Evolutionary conservation across 2,797 vertebrate genomes (phyloP), one percentile per base, ranked within the genome.

Genomic region (Acipenser transmontanus): DNA sequence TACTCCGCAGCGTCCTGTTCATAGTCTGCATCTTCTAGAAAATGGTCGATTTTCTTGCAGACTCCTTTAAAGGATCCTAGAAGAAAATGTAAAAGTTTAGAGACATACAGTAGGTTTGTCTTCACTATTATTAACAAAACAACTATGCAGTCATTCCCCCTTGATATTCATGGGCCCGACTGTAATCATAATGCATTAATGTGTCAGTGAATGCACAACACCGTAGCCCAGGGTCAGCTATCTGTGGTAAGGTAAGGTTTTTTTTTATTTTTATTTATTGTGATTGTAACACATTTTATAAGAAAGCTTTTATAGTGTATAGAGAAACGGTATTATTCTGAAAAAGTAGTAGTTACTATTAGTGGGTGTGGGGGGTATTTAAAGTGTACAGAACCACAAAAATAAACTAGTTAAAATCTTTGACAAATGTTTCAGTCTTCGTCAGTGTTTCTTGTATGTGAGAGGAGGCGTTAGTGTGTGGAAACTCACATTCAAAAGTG

Each of bases 31-130:
- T 97, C 96, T 74, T 98, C 96, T 0, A 96, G 97, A 78, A 99
- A 98, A 85, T 99, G 96, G 79, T 98, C 96, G 50, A 99, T 99
- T 85, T 96, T 98, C 94, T 98, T 99, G 86, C 97, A 99, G 72
- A 98, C 92, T 8, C 97, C 97, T 83, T 94, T 91, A 85, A 96
- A 98, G 1, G 94, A 90, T 77, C 97, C 97, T 99, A 89, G 59
- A 70, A 75, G 76, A 65, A 61, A 66, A 69, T 20, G 64, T 59
- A 34, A 67, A 47, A 66, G 7, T 47, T 50, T 17, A 9, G 54
- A 57, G 54, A 13, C 62, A 70, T 60, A 57, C 14, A 17, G 20
- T 48, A 47, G 8, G 47, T 68, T 68, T 64, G 67, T 54, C 62
- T 48, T 4, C 4, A 34, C 34, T 34, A 34, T 17, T 17, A 17